Conservation (phyloP, 2,113 vertebrate species). For the Neofelis nebulosa region DNA sequence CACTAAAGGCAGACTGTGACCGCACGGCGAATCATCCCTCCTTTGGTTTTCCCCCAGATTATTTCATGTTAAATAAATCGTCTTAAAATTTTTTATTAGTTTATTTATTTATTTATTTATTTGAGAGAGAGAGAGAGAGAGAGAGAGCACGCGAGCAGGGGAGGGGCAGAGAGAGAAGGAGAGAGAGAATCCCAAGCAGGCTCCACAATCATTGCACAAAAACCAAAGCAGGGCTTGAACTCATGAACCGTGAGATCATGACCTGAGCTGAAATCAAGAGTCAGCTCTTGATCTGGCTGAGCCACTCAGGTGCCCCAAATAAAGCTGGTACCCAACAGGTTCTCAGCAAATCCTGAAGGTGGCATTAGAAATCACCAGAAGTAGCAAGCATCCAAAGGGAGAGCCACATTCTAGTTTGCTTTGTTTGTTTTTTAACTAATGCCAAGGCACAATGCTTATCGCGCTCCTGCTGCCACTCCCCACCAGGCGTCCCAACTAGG, state of each 20-base stretch:
- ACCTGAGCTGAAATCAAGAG: no score
- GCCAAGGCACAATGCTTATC: background rate
- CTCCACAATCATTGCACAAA: no score
- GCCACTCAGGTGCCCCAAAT: no score
- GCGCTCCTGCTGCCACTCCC: background rate
- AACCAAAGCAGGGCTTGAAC: no score
- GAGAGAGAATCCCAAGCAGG: no score
- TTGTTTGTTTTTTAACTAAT: background rate
- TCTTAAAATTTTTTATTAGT: slow-evolving; percentile 57
- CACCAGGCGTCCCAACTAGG: background rate
- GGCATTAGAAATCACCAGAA: slow-evolving; percentile 68
- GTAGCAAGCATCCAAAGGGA: slow-evolving; percentile 70
- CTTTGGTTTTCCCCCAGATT: slow-evolving; percentile 76
- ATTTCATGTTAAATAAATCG: slow-evolving; percentile 80
- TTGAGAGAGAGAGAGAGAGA: no score
- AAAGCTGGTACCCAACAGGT: slow-evolving; percentile 69
- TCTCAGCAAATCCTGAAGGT: slow-evolving; percentile 82
- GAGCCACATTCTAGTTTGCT: slow-evolving; percentile 30
- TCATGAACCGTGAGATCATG: no score
- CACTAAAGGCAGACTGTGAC: slow-evolving; percentile 73
- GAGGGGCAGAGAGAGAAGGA: no score
- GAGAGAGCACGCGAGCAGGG: no score
- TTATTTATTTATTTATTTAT: no score
- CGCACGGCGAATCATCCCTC: slow-evolving; percentile 66
- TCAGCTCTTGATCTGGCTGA: no score